These are phyloP conservation scores for Anguilla pacifica DNA, from an alignment of 2,797 vertebrate species.

Conservation along the genomic window DNA sequence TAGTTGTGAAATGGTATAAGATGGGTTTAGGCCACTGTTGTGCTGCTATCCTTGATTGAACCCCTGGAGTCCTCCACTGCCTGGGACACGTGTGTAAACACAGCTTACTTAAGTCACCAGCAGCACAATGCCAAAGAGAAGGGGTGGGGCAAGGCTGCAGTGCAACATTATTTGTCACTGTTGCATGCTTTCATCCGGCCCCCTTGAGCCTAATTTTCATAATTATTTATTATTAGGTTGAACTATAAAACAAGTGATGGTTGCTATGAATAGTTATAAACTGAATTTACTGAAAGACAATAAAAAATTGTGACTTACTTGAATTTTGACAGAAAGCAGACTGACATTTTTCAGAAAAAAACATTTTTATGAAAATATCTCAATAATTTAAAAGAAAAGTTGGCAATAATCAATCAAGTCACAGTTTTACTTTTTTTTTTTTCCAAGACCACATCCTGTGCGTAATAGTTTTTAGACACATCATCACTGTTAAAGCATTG, in stretches of 20 bases:
- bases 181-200: not conserved
- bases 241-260: not conserved
- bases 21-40: not conserved
- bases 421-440: not conserved
- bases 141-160: not conserved
- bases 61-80: not conserved
- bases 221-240: not conserved
- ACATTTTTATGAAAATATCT: not conserved
- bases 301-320: not conserved
- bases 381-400: not conserved
- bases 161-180: not conserved
- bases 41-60: not conserved
- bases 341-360: too few relatives aligned
- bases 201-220: not conserved
- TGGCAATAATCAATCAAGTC: not conserved
- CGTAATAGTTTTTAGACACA: not conserved
- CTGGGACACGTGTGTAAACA: not conserved
- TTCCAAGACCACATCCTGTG: not conserved
- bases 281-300: not conserved
- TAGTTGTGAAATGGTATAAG: not conserved
- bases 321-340: not conserved
- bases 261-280: not conserved
- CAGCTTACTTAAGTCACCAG: not conserved
- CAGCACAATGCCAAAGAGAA: not conserved
- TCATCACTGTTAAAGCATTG: not conserved